Evolutionary conservation across 2,113 vertebrate species (phyloP).

Genomic region (Dolichotis patagonum): DNA sequence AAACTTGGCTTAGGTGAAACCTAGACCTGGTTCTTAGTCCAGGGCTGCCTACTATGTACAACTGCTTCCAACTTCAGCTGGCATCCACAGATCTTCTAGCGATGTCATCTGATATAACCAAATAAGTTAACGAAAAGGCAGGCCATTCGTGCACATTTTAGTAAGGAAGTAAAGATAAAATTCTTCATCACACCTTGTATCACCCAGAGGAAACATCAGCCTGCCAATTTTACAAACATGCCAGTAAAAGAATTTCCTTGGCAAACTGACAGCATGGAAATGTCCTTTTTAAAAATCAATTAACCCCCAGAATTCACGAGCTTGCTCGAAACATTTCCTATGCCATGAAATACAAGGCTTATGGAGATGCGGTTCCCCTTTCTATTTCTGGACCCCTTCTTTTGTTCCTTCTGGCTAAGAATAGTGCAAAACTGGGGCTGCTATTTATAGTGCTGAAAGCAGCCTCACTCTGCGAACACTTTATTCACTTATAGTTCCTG

Average conservation of each 20-base stretch:
- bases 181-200: slow-evolving; percentile 84
- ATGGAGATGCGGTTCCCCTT: slow-evolving; percentile 87
- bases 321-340: slow-evolving; percentile 86
- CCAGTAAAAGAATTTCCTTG: slow-evolving; percentile 89
- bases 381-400: slow-evolving; percentile 94
- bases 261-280: slow-evolving; percentile 84
- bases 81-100: neutral
- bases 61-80: neutral
- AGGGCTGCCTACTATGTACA: rapidly evolving
- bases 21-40: too few relatives aligned
- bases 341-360: slow-evolving; percentile 90
- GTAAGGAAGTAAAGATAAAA: slow-evolving; percentile 82
- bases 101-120: slow-evolving; percentile 61
- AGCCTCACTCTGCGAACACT: slow-evolving; percentile 88
- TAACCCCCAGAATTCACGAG: slow-evolving; percentile 84
- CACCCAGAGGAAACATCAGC: slow-evolving; percentile 82
- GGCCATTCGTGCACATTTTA: neutral
- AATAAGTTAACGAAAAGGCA: slow-evolving; percentile 71
- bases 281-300: slow-evolving; percentile 86
- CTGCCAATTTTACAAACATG: slow-evolving; percentile 85
- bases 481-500: slow-evolving; percentile 94
- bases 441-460: slow-evolving; percentile 93
- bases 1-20: neutral
- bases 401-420: slow-evolving; percentile 97
- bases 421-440: slow-evolving; percentile 89